Percentiles rank a stretch among this genome's conserved stretches.
phyloP scores from a whole-genome alignment of 92 coral and sea anemone genomes.

The Galaxea fascicularis region DNA sequence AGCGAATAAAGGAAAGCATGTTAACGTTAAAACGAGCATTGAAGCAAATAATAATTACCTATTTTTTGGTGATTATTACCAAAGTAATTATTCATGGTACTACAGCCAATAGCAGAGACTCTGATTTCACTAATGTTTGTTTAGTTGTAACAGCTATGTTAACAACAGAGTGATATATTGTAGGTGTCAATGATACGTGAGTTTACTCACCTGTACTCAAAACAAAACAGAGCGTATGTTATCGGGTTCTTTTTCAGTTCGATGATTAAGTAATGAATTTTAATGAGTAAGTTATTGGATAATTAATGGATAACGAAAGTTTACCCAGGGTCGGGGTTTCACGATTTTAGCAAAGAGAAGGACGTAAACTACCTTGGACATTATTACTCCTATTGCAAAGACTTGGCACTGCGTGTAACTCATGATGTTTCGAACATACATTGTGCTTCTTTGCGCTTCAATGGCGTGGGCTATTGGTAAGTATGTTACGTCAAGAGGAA shows the following conservation, averaged over 20 bases:
- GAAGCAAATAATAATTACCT: background rate
- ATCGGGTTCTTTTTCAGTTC: background rate
- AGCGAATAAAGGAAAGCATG: too few species aligned
- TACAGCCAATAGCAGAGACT: background rate
- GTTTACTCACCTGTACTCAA: conserved; percentile 21
- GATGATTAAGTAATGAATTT: too few species aligned
- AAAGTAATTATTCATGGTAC: background rate
- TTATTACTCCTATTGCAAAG: too few species aligned
- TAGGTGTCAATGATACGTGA: background rate
- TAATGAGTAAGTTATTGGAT: background rate
- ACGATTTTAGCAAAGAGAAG: too few species aligned
- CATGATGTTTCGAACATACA: too few species aligned
- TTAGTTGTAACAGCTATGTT: background rate
- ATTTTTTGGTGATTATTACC: background rate
- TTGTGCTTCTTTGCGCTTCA: too few species aligned
- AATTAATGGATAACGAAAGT: background rate
- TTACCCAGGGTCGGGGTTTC: too few species aligned
- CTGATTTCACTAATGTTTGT: background rate
- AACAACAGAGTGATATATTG: background rate
- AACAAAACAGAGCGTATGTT: background rate
- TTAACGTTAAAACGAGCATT: background rate
- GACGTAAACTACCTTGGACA: too few species aligned
- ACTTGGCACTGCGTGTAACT: too few species aligned
- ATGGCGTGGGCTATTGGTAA: too few species aligned
- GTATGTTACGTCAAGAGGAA: too few species aligned